Conservation (phyloP, 2,113 vertebrate species). For the Girardinichthys multiradiatus region DNA sequence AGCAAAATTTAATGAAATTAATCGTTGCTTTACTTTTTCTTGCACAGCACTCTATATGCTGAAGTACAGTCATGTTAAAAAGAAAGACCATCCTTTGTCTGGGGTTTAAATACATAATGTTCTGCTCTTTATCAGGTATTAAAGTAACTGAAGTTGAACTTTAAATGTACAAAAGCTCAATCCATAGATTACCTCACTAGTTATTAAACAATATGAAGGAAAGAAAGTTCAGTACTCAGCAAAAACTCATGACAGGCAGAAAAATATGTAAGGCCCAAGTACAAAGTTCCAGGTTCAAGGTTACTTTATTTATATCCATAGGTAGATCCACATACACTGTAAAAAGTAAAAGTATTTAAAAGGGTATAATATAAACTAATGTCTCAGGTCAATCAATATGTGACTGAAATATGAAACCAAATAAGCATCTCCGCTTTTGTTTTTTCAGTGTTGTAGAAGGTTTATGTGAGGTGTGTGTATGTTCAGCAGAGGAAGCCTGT, state of each 20-base stretch:
- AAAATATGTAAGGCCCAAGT: neutral
- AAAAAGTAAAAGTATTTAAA: too few species aligned
- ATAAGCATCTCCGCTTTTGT: neutral
- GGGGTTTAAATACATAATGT: neutral
- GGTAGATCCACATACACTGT: too few species aligned
- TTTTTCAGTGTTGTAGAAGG: slow-evolving; percentile 69
- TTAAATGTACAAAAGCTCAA: neutral
- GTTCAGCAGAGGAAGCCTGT: slow-evolving; percentile 65
- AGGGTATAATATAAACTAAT: neutral
- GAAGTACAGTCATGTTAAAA: neutral
- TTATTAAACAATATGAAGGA: neutral
- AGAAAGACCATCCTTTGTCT: neutral
- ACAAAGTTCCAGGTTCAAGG: too few species aligned
- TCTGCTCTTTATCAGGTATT: neutral
- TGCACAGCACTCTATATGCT: neutral
- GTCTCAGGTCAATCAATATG: neutral
- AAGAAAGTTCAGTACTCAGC: neutral
- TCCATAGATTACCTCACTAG: neutral
- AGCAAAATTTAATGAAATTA: too few species aligned
- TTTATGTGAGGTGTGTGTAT: slow-evolving; percentile 55
- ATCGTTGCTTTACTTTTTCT: neutral
- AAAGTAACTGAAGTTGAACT: neutral
- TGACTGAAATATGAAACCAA: neutral
- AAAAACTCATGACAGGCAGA: neutral
- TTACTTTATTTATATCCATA: too few species aligned